Base-by-base conservation (phyloP, 2,113 vertebrate species). In the Nanorana parkeri region DNA sequence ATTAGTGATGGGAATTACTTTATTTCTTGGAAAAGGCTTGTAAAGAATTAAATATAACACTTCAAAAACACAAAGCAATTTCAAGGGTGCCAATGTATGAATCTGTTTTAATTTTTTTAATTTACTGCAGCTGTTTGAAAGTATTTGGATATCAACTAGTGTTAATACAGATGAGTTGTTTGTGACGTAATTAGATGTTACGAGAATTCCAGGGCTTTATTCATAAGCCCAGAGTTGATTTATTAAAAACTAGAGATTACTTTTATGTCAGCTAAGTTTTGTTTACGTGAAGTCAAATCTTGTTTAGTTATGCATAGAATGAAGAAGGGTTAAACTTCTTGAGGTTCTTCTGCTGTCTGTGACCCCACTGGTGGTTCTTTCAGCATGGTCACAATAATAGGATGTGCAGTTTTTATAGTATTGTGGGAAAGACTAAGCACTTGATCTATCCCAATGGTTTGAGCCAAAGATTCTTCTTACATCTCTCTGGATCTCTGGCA, bases 51-150 rank as follows among this genome's bases (percentile, higher is more conserved):
- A 47, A 13, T 47, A 47, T 8, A 47, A 65, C 60, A 77, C 41
- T 63, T 77, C 32, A 41, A n/a, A 24, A 51, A 77, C 64, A 65
- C 36, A 51, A 24, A n/a, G 8, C 13, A n/a, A 52, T 54, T 77
- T 41, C 21, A 28, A 17, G 47, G 19, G 41, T 28, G 75, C 75
- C 75, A 77, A 65, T 26, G 65, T 52, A 5, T 52, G 17, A 65
- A 26, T 36, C 13, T 77, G 75, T 65, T 77, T 77, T 52, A 41
- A 65, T 65, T 64, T 64, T n/a, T 52, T 17, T 65, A 52, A 51
- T 51, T 11, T 20, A 8, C 20, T n/a, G 41, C 74, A 77, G 74
- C 74, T 65, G 74, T 7, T 47, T 16, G 19, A 13, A 24, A 24
- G 36, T 23, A 63, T 77, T 58, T 77, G 15, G 58, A 28, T 54